Evolutionary conservation across 1,140 invertebrate species (phyloP).

Genomic region (Papilio aristodemus): DNA sequence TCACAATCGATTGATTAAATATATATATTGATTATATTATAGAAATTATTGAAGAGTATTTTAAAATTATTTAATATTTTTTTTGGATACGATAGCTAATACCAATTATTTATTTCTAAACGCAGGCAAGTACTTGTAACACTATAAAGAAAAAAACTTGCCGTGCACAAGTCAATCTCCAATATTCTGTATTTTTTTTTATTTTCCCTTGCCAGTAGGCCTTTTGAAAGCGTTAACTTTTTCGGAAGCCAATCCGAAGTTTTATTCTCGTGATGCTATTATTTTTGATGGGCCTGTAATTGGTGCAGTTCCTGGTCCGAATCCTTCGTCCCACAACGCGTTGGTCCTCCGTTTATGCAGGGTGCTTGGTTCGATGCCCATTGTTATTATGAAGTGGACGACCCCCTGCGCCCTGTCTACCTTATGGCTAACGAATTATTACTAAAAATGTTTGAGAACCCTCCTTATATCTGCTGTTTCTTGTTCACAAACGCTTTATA

Average conservation of each 20-base stretch:
- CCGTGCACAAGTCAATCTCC: not conserved
- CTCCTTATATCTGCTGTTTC: not conserved
- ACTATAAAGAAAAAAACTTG: too few species aligned
- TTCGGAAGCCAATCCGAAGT: conserved; percentile 5
- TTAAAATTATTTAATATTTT: too few species aligned
- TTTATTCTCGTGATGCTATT: conserved; percentile 38
- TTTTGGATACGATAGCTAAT: too few species aligned
- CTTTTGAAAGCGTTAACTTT: conserved; percentile 25
- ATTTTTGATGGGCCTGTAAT: conserved; percentile 50
- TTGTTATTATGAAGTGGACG: conserved; percentile 34
- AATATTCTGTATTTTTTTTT: not conserved
- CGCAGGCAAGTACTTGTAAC: too few species aligned
- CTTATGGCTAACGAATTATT: conserved; percentile 3
- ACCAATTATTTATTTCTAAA: too few species aligned
- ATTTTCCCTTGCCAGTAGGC: not conserved
- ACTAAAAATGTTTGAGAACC: not conserved
- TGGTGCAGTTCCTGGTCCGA: conserved; percentile 45
- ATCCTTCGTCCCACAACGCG: conserved; percentile 37
- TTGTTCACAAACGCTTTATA: not conserved
- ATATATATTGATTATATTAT: too few species aligned
- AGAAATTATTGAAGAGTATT: too few species aligned
- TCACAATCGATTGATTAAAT: too few species aligned
- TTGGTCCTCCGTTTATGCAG: conserved; percentile 36
- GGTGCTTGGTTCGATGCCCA: conserved; percentile 34
- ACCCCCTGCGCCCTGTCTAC: not conserved